Evolutionary conservation across 2,888 invertebrate genomes (phyloP).

Genomic region (Alviniconcha strummeri): DNA sequence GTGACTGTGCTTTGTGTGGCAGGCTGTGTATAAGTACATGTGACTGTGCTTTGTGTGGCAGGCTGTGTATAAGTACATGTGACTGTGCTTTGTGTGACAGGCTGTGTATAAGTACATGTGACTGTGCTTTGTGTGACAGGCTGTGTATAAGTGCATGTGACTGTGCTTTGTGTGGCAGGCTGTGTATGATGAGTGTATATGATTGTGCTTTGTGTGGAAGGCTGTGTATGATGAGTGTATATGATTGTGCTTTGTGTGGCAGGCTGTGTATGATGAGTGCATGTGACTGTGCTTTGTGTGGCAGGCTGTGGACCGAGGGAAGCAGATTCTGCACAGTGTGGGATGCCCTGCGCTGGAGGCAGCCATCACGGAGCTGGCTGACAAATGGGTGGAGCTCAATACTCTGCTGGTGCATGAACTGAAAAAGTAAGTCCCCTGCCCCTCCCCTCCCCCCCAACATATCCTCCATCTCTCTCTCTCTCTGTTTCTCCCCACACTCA

Average conservation of each 20-base stretch:
- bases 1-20: slow-evolving; percentile 19
- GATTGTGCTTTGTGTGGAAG: slow-evolving; percentile 37
- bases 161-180: slow-evolving; percentile 43
- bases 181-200: slow-evolving; percentile 39
- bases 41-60: slow-evolving; percentile 35
- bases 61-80: slow-evolving; percentile 43
- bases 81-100: slow-evolving; percentile 36
- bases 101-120: slow-evolving; percentile 42
- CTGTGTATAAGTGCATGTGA: slow-evolving; percentile 40
- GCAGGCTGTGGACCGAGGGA: slow-evolving; percentile 67
- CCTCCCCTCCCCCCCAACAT: too few relatives aligned
- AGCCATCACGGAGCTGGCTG: slow-evolving; percentile 62
- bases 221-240: slow-evolving; percentile 46
- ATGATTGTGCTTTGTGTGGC: slow-evolving; percentile 19
- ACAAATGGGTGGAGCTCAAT: slow-evolving; percentile 67
- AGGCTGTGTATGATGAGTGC: slow-evolving; percentile 23
- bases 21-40: slow-evolving; percentile 47
- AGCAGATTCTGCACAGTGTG: slow-evolving; percentile 64
- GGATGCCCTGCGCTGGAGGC: slow-evolving; percentile 64
- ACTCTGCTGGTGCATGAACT: slow-evolving; percentile 59
- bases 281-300: too few relatives aligned
- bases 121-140: slow-evolving; percentile 40
- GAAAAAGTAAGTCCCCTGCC: slow-evolving; percentile 56
- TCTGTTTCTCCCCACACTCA: too few relatives aligned
- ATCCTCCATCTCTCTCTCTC: too few relatives aligned